A percentile compares a stretch with the other conserved stretches of the same genome.
These are phyloP conservation scores for Sylvilagus bachmani DNA, from an alignment of 2,113 vertebrate species.

Conservation along the genomic window DNA sequence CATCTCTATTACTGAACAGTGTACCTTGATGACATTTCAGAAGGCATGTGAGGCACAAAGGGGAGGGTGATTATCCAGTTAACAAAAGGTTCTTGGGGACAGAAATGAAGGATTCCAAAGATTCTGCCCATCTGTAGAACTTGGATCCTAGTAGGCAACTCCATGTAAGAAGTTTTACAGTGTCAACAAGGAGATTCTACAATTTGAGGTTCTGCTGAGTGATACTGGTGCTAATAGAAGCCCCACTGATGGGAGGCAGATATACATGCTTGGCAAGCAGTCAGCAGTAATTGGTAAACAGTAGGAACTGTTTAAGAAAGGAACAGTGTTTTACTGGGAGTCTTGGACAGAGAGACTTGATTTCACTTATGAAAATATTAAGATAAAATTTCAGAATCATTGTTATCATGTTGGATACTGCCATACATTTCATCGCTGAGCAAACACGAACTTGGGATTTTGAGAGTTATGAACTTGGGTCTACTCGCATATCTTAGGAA, in stretches of 20 bases:
- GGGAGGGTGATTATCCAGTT: neutral
- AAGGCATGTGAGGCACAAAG: neutral
- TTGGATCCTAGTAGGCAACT: neutral
- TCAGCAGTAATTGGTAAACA: neutral
- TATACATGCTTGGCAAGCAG: neutral
- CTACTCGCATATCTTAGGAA: neutral
- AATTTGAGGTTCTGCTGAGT: neutral
- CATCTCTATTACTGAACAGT: neutral
- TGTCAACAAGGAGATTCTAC: neutral
- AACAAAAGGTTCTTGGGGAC: slow-evolving; percentile 12
- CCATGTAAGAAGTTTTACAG: neutral
- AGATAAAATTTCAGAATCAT: slow-evolving; percentile 9
- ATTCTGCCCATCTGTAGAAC: neutral
- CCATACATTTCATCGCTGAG: neutral
- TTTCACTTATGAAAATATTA: slow-evolving; percentile 11
- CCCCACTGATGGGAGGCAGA: neutral
- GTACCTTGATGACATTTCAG: slow-evolving; percentile 44
- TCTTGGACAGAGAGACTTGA: neutral
- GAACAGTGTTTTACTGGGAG: neutral
- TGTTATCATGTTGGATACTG: neutral
- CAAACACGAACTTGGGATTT: neutral
- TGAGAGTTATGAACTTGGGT: neutral
- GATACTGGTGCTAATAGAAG: neutral
- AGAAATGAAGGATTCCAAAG: slow-evolving; percentile 20
- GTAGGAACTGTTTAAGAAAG: neutral